A percentile compares a stretch with the other conserved stretches of the same genome.
phyloP scores from a whole-genome alignment of 2,113 vertebrate genomes.

The Nothoprocta perdicaria region DNA sequence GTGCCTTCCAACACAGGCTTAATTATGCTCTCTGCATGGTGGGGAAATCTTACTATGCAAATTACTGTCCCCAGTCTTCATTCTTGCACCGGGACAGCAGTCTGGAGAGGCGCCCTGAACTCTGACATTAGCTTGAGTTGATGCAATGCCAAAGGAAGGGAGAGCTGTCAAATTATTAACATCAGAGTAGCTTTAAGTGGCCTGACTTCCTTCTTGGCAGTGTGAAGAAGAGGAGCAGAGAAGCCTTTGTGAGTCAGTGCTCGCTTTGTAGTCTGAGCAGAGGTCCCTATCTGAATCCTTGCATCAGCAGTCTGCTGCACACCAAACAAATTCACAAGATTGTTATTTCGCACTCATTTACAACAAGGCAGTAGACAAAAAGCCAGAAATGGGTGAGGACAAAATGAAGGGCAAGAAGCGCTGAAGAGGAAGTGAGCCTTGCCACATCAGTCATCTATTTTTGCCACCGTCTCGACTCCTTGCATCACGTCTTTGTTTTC shows the following conservation, averaged over 20 bases:
- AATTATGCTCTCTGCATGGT: neutral
- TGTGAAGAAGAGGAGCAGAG: constrained; percentile 27
- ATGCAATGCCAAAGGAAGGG: constrained; percentile 45
- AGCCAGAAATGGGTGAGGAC: constrained; percentile 6
- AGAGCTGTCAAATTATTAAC: constrained; percentile 32
- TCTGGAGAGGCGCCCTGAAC: neutral
- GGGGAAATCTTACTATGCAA: neutral
- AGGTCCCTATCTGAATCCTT: constrained; percentile 45
- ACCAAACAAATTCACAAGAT: constrained; percentile 30
- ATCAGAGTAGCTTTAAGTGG: constrained; percentile 48
- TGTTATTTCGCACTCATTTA: constrained; percentile 43
- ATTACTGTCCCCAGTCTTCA: constrained; percentile 21
- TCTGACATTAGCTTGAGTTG: constrained; percentile 31
- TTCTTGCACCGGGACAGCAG: constrained; percentile 1
- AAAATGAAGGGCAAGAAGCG: neutral
- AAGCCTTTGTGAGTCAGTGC: constrained; percentile 66
- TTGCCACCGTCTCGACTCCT: neutral
- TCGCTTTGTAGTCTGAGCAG: constrained; percentile 64
- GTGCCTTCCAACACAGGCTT: neutral
- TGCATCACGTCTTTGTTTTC: neutral
- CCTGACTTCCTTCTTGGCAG: constrained; percentile 65
- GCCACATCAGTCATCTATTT: neutral
- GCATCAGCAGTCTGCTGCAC: constrained; percentile 66
- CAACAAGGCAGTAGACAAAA: constrained; percentile 19
- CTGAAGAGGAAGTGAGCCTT: constrained; percentile 4